Conservation (phyloP, 23 tunicate species). For the Phallusia fumigata region DNA sequence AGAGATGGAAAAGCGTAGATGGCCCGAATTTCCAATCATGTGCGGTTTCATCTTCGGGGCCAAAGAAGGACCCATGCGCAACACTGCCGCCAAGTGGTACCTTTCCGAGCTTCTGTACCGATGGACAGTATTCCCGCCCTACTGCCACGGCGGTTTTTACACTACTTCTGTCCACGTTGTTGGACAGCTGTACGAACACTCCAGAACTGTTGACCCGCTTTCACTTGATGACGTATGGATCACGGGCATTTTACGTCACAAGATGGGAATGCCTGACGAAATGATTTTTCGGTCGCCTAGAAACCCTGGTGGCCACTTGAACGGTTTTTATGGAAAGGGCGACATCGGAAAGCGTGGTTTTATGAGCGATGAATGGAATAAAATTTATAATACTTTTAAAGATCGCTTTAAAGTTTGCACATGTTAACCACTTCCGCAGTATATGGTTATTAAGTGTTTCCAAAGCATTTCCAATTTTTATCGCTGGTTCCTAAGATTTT, state of each 20-base stretch:
- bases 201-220: conserved; percentile 11
- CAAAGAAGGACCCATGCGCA: conserved; percentile 43
- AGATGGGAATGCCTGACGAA: conserved; percentile 37
- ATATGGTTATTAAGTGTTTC: too few relatives aligned
- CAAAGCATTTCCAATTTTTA: too few relatives aligned
- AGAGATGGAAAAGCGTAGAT: conserved; percentile 6
- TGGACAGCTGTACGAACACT: conserved; percentile 7
- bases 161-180: conserved; percentile 18
- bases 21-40: conserved; percentile 61
- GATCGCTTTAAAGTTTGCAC: not conserved
- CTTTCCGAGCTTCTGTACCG: conserved; percentile 5
- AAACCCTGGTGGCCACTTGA: not conserved
- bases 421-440: not conserved
- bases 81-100: conserved; percentile 23
- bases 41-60: conserved; percentile 41
- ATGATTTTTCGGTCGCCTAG: conserved; percentile 18
- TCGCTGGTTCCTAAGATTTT: too few relatives aligned
- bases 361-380: not conserved
- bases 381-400: not conserved
- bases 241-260: conserved; percentile 34
- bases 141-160: conserved; percentile 60
- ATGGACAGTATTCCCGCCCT: conserved; percentile 40
- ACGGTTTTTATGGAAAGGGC: not conserved
- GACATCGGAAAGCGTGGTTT: not conserved
- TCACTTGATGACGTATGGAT: conserved; percentile 40